Base-by-base conservation (phyloP, 2,113 vertebrate genomes). In the Tiliqua scincoides region DNA sequence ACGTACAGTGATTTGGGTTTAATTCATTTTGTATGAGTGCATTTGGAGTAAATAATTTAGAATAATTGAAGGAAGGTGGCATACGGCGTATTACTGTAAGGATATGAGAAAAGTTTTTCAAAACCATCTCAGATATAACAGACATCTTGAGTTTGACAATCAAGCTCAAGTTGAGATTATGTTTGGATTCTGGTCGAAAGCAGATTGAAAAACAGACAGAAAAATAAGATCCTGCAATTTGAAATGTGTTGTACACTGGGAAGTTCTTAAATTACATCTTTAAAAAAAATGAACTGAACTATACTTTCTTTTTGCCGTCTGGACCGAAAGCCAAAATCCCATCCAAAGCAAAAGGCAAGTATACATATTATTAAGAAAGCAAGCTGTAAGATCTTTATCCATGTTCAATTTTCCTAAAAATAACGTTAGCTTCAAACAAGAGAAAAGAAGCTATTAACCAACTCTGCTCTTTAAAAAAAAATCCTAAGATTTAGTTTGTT, bases 401-500 rank as follows among this genome's bases (percentile, higher is more conserved):
- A 32, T 54, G 37, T 85, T 91, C 72, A 77, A 54, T 88, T 93
- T 78, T 35, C 59, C 76, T 88, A 87, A 59, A 85, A 89, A 70
- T 89, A 85, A 62, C 15, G 37, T 6, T 87, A 52, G 70, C 80
- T 87, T 93, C 57, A 91, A 91, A 83, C 8, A 70, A 82, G 21
- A 91, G 81, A 86, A 78, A 74, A 73, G 1, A 68, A 54, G 1
- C 91, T 92, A 85, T 88, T 89, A 92, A 84, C 61, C 25, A 89
- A 40, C 77, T 80, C 67, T 68, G 11, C 25, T 61, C 32, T 48
- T 35, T 21, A 48, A 73, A 75, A 65, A 92, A 27, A 7, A 62
- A 37, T 73, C 82, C 23, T 52, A 85, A 88, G 90, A 92, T 90
- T 86, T 90, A 91, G 82, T 57, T 91, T 84, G 85, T 84, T 89